A percentile compares a stretch with the other conserved stretches of the same genome.
These are phyloP conservation scores for Drosophila atroscutellata DNA, from an alignment of 2,888 invertebrate species.

Conservation along the genomic window DNA sequence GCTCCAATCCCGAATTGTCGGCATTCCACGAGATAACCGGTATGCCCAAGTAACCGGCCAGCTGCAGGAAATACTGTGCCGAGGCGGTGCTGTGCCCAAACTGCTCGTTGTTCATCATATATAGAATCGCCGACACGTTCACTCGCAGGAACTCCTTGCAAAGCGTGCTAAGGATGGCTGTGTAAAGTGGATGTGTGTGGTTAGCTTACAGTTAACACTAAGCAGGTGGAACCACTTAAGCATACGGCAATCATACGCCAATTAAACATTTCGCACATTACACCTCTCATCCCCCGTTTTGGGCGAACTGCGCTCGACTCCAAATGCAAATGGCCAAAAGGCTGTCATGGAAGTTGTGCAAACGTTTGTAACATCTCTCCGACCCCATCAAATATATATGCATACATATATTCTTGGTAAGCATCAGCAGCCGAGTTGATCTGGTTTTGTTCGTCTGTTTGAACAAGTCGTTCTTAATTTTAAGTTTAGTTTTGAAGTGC, in stretches of 20 bases:
- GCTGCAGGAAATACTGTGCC: constrained; percentile 96
- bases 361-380: neutral
- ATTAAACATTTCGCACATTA: neutral
- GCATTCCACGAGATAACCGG: constrained; percentile 99
- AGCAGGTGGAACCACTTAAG: constrained; percentile 48
- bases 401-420: neutral
- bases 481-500: neutral
- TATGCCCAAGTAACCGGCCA: constrained; percentile 96
- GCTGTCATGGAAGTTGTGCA: neutral
- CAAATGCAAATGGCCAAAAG: neutral
- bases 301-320: neutral
- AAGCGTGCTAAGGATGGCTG: constrained; percentile 94
- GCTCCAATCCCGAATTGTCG: constrained; percentile 95
- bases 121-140: constrained; percentile 96
- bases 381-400: neutral
- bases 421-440: neutral
- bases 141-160: constrained; percentile 95
- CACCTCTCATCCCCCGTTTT: neutral
- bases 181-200: constrained; percentile 36
- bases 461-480: neutral
- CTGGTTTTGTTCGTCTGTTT: neutral
- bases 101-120: constrained; percentile 97
- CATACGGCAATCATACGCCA: constrained; percentile 7
- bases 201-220: neutral
- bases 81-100: constrained; percentile 97